phyloP scores from a whole-genome alignment of 2,888 invertebrate genomes.

The Rhaphigaster nebulosa region DNA sequence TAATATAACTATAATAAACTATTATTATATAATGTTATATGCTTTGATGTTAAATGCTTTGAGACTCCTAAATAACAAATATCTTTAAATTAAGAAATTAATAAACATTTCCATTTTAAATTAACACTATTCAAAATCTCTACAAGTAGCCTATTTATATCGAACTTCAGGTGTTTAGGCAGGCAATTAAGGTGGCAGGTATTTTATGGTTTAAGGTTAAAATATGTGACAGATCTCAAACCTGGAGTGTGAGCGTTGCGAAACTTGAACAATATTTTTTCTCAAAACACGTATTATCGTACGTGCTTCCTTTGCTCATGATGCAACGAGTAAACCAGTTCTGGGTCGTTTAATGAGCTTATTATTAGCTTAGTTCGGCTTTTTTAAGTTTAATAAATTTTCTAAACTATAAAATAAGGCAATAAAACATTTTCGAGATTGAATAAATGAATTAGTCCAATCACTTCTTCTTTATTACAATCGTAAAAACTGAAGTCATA shows the following conservation, averaged over 20 bases:
- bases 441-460: background rate
- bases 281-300: conserved; percentile 30
- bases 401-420: background rate
- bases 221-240: background rate
- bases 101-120: background rate
- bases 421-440: background rate
- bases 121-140: background rate
- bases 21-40: too few relatives aligned
- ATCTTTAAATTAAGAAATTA: background rate
- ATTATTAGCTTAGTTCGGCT: background rate
- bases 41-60: too few relatives aligned
- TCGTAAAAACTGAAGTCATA: too few relatives aligned
- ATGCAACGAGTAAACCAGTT: conserved; percentile 3
- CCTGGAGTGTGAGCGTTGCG: background rate
- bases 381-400: background rate
- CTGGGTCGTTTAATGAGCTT: background rate
- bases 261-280: conserved; percentile 23
- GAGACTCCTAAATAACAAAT: too few relatives aligned
- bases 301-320: background rate
- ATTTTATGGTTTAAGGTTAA: background rate
- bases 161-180: background rate
- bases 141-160: background rate
- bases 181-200: background rate
- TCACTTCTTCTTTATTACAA: too few relatives aligned
- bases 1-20: too few relatives aligned